Base-by-base conservation (phyloP, 2,888 invertebrate genomes). In the Theretra japonica region DNA sequence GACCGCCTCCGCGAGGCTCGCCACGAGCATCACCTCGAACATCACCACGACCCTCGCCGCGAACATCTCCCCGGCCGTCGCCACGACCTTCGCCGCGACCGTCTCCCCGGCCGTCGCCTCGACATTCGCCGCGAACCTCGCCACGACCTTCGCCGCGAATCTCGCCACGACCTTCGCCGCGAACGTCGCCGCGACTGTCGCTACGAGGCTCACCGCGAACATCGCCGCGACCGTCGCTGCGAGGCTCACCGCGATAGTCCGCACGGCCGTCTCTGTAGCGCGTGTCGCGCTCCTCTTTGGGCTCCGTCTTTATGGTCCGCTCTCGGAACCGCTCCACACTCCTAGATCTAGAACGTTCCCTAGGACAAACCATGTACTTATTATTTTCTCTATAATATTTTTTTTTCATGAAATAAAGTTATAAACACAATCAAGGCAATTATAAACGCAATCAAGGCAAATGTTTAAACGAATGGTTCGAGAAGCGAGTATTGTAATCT, bases 251-350 rank as follows among this genome's bases (percentile, higher is more conserved):
- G 50, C 75, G 41, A 19, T 58, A 70, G 15, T 75, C 70, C 72
- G 76, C 70, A 68, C 77, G 75, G 60, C 71, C 68, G 4, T 80
- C 77, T 41, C 77, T 79, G 75, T 78, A 84, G 0, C 82, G 77
- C 50, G 85, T 86, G 23, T 80, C 79, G 68, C 83, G 80, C 1
- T 74, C 77, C 5, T 83, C 83, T 48, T 75, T 65, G 4, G 60
- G 74, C 11, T 78, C 79, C n/a, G 77, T 72, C 21, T 78, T 77
- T 69, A 83, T 79, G 73, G 30, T 82, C 33, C 86, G 84, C 21
- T 89, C 89, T 69, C 82, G 83, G 75, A 81, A 88, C 6, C 87
- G 88, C 1, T 86, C 87, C 30, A 89, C 90, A 6, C 90, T 91
- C 59, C 83, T 78, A 1, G 88, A 86, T 76, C 82, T 80, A 19